Percentiles rank a stretch among this genome's conserved stretches.
These are phyloP conservation scores for Dissostichus mawsoni DNA, from an alignment of 2,113 vertebrate genomes.

Conservation along the genomic window DNA sequence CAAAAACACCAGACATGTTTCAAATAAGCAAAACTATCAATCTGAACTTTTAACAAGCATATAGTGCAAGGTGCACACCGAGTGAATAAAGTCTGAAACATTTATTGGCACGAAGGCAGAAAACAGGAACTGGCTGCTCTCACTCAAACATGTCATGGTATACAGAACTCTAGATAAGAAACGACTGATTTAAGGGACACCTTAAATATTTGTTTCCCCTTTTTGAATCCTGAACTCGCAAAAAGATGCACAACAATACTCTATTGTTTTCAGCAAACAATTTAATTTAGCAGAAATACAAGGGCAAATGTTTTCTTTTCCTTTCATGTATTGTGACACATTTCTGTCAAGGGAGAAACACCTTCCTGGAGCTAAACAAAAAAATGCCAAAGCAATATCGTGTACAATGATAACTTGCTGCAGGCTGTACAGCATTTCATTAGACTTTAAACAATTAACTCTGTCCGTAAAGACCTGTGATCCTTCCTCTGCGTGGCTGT, in stretches of 20 bases:
- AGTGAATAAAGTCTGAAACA: constrained; percentile 30
- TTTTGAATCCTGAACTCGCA: constrained; percentile 1
- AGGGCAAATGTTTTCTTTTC: constrained; percentile 3
- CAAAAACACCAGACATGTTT: constrained; percentile 60
- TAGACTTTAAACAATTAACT: constrained; percentile 52
- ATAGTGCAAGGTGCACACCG: constrained; percentile 22
- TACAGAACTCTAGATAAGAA: constrained; percentile 4
- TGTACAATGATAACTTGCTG: constrained; percentile 16
- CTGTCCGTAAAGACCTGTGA: constrained; percentile 37
- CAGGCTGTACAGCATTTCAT: constrained; percentile 24
- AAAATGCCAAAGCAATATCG: constrained; percentile 31
- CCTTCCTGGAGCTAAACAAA: constrained; percentile 10
- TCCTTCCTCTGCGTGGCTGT: background rate
- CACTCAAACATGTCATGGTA: constrained; percentile 30
- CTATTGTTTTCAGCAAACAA: background rate
- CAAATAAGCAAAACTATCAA: constrained; percentile 45
- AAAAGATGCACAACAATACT: background rate
- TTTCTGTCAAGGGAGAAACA: constrained; percentile 14
- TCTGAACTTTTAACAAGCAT: constrained; percentile 37
- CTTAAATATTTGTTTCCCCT: background rate
- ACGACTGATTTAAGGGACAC: background rate
- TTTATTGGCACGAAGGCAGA: constrained; percentile 27
- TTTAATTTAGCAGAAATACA: background rate
- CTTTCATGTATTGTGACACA: constrained; percentile 18
- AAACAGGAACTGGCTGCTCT: constrained; percentile 49